Evolutionary conservation across 2,113 vertebrate species (phyloP), one percentile per base, ranked within the genome.

Genomic region (Anas platyrhynchos): DNA sequence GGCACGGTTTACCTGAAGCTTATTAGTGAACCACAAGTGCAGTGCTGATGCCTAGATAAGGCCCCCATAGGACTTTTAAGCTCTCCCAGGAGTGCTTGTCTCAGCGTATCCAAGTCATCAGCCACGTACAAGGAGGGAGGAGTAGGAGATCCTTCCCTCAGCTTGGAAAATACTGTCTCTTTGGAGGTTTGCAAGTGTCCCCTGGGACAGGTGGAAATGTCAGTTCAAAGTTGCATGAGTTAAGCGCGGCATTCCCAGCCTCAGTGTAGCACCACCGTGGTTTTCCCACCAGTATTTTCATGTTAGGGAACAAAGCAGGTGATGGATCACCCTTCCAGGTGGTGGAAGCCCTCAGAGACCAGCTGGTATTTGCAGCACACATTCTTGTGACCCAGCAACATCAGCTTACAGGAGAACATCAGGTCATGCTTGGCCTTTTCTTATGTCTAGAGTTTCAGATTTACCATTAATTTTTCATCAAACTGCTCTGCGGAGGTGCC

Each of bases 391-490:
- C 85, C 75, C 72, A 72, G 27, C 34, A 87, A 11, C 16, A 34
- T 63, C 88, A 68, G 25, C 69, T 61, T 81, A 74, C 38, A 61
- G 22, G 41, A 95, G 52, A 52, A 50, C 46, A 61, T 21, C 29
- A 52, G 65, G 72, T 67, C 61, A 2, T 21, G 41, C 36, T 34
- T 88, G 76, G 84, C 65, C 83, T 94, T 90, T 91, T 86, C 76
- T 68, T 50, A 6, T 41, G 26, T 21, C 56, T 59, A 71, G 7
- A 16, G 14, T 27, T 83, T 86, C 38, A 52, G 34, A 93, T 8
- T 8, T 55, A 36, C 65, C 52, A 72, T 86, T 94, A 83, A 56
- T 80, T 90, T 88, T 94, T 86, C 88, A 93, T 75, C 65, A 75
- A 4, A 22, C 65, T 44, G 25, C 26, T 71, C 81, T 68, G 34